These are phyloP conservation scores for Bergia sp. DNA, from an alignment of 92 coral and sea anemone species.

Conservation along the genomic window DNA sequence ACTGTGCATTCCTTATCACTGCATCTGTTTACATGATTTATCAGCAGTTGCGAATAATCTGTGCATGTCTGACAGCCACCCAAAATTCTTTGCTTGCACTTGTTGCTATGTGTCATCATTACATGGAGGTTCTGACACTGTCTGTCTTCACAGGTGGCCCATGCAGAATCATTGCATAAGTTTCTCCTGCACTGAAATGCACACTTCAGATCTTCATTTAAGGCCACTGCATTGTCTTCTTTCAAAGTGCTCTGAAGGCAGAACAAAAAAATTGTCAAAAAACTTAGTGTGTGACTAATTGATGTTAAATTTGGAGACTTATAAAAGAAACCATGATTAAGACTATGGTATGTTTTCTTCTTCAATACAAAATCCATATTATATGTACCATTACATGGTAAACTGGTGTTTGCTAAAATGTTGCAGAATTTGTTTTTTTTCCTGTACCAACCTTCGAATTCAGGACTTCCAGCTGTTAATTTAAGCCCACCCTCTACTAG, in stretches of 20 bases:
- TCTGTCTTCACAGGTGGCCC: constrained; percentile 25
- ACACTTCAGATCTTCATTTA: background rate
- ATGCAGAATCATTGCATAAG: constrained; percentile 3
- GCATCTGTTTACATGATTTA: constrained; percentile 52
- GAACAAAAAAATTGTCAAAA: background rate
- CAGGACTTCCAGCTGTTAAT: too few species aligned
- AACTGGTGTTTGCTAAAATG: too few species aligned
- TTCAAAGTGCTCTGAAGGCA: background rate
- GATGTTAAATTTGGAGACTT: too few species aligned
- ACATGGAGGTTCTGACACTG: constrained; percentile 47
- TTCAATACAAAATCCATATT: too few species aligned
- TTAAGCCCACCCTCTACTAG: too few species aligned
- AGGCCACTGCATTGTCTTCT: background rate
- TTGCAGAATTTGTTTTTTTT: too few species aligned
- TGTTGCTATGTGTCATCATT: constrained; percentile 48
- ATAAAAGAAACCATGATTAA: too few species aligned
- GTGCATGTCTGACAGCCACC: constrained; percentile 61
- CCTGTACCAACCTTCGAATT: too few species aligned
- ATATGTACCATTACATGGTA: too few species aligned
- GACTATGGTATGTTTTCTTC: too few species aligned
- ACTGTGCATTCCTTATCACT: constrained; percentile 34
- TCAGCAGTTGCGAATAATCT: constrained; percentile 11
- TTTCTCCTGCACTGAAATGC: constrained; percentile 29
- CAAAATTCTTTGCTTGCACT: constrained; percentile 49
- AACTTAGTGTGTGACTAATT: too few species aligned